Conservation (phyloP, 2,888 invertebrate species). For the Drosophila differens region DNA sequence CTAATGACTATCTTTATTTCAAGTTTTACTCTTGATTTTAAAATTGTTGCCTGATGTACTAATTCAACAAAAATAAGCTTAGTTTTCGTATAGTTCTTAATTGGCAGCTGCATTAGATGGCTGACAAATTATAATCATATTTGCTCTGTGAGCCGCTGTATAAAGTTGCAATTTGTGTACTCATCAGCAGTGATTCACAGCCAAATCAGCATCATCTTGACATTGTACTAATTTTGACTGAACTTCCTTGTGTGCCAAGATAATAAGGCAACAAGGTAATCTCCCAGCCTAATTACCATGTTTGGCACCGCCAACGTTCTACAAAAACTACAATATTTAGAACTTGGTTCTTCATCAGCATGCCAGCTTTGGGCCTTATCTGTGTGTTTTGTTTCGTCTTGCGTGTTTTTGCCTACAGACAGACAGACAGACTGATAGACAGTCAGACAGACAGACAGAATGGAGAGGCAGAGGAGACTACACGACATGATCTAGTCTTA, state of each 20-base stretch:
- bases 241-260: constrained; percentile 30
- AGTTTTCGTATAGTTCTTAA: rapidly evolving
- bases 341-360: constrained; percentile 56
- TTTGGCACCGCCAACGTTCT: constrained; percentile 29
- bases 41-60: not conserved
- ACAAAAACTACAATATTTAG: constrained; percentile 26
- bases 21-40: not conserved
- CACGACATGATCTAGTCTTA: constrained; percentile 29
- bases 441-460: not conserved
- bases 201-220: constrained; percentile 40
- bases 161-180: not conserved
- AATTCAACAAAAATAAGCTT: not conserved
- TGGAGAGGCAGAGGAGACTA: constrained; percentile 28
- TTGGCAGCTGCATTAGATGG: not conserved
- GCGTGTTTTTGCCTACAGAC: constrained; percentile 54
- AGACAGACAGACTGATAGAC: not conserved
- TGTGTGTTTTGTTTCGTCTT: constrained; percentile 28
- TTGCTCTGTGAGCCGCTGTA: not conserved
- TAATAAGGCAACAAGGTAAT: constrained; percentile 24
- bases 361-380: constrained; percentile 30
- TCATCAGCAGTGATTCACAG: constrained; percentile 9
- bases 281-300: constrained; percentile 65
- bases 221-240: constrained; percentile 49
- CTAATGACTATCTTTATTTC: not conserved
- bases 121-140: not conserved